These are phyloP conservation scores for Pelodytes ibericus DNA, from an alignment of 2,797 vertebrate species.

Conservation along the genomic window DNA sequence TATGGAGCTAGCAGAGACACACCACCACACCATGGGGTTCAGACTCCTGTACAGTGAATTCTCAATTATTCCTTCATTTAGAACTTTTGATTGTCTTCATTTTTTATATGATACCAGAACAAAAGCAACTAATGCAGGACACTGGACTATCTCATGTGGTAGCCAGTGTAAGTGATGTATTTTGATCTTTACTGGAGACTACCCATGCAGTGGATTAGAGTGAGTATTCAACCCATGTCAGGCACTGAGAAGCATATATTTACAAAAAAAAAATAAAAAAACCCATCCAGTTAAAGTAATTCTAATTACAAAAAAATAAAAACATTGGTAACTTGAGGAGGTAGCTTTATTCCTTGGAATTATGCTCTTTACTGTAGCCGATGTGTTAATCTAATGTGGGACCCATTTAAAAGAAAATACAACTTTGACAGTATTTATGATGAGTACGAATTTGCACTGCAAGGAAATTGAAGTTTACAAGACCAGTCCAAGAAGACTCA, in stretches of 20 bases:
- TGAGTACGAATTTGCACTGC: constrained; percentile 75
- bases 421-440: constrained; percentile 69
- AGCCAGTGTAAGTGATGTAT: constrained; percentile 82
- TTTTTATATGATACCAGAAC: constrained; percentile 74
- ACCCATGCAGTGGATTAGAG: constrained; percentile 74
- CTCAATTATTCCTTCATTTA: constrained; percentile 53
- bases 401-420: constrained; percentile 72
- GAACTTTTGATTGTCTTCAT: constrained; percentile 75
- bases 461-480: constrained; percentile 81
- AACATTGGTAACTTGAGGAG: constrained; percentile 62
- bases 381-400: constrained; percentile 84
- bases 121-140: constrained; percentile 76
- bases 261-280: constrained; percentile 64
- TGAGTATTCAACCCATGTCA: constrained; percentile 66
- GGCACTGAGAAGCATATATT: constrained; percentile 66
- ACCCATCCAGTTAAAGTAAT: constrained; percentile 51
- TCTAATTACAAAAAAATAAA: neutral
- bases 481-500: constrained; percentile 62
- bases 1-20: constrained; percentile 89
- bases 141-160: constrained; percentile 84
- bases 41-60: constrained; percentile 95
- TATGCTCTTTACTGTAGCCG: constrained; percentile 83
- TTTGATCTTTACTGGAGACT: constrained; percentile 84
- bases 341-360: constrained; percentile 74
- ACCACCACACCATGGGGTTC: constrained; percentile 96